Conservation (phyloP, 2,113 vertebrate species). For the Cepphus grylle region DNA sequence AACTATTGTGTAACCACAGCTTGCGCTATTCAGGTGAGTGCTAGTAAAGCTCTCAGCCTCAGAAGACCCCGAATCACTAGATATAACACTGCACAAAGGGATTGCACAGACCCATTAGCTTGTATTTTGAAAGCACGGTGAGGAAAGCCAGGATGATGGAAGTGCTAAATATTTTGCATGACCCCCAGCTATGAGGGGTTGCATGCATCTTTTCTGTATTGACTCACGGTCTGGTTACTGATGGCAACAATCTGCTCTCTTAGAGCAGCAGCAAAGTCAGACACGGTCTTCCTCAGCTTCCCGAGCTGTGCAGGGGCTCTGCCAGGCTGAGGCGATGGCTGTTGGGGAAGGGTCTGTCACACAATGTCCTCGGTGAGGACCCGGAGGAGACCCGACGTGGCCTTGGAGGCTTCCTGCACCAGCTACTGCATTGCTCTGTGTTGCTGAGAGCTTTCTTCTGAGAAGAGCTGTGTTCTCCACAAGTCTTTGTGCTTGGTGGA, state of each 20-base stretch:
- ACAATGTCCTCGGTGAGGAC: not conserved
- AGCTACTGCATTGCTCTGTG: fast-evolving
- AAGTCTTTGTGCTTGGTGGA: not conserved
- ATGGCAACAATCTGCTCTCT: not conserved
- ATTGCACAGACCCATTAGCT: not conserved
- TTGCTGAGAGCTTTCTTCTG: not conserved
- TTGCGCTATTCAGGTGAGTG: not conserved
- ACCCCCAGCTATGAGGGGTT: not conserved
- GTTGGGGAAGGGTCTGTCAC: not conserved
- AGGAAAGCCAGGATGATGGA: not conserved
- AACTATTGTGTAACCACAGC: not conserved
- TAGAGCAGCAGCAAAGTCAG: not conserved
- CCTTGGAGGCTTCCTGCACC: not conserved
- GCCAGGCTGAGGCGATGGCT: not conserved
- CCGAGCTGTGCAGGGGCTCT: not conserved
- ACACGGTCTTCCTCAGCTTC: not conserved
- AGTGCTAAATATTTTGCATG: not conserved
- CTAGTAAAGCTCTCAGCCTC: not conserved
- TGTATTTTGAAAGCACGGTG: not conserved
- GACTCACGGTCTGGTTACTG: not conserved
- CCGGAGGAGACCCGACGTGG: not conserved
- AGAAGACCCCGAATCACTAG: not conserved
- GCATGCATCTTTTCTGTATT: not conserved
- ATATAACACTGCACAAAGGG: not conserved
- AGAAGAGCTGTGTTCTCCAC: not conserved